Percentiles rank a stretch among this genome's conserved stretches.
Evolutionary conservation across 2,797 vertebrate species (phyloP).

Genomic region (Enteromius paludinosus): DNA sequence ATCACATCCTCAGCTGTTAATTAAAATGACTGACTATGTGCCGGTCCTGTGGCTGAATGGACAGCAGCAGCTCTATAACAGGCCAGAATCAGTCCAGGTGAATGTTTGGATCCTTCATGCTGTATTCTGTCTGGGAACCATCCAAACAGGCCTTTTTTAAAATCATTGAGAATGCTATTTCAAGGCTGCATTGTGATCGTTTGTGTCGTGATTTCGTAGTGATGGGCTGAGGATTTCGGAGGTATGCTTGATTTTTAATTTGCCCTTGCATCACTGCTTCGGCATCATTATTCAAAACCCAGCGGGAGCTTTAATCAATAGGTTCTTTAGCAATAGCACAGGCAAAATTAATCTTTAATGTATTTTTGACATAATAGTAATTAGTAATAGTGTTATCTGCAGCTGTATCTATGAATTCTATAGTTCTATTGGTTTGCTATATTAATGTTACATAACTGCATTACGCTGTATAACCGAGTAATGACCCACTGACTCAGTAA

Average conservation of each 20-base stretch:
- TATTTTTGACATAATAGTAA: conserved; percentile 42
- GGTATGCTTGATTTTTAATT: conserved; percentile 56
- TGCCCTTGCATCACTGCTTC: conserved; percentile 47
- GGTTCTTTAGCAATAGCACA: conserved; percentile 51
- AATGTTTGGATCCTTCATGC: neutral
- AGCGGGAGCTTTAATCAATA: conserved; percentile 54
- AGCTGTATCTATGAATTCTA: neutral
- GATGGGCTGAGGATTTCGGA: conserved; percentile 51
- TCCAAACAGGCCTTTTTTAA: conserved; percentile 11
- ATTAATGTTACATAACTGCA: neutral
- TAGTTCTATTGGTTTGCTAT: neutral
- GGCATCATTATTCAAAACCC: conserved; percentile 59
- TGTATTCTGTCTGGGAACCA: conserved; percentile 16
- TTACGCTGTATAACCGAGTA: neutral
- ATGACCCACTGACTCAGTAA: conserved; percentile 1
- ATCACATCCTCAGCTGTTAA: conserved; percentile 69
- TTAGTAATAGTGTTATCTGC: conserved; percentile 12
- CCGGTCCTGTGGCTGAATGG: conserved; percentile 25
- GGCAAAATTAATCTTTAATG: conserved; percentile 60
- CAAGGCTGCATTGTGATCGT: conserved; percentile 26
- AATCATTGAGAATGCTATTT: conserved; percentile 36
- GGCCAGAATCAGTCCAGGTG: conserved; percentile 25
- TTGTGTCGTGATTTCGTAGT: conserved; percentile 46
- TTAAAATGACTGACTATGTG: conserved; percentile 74
- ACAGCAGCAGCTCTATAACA: conserved; percentile 62